phyloP scores from a whole-genome alignment of 2,113 vertebrate genomes.

The Barbus barbus region DNA sequence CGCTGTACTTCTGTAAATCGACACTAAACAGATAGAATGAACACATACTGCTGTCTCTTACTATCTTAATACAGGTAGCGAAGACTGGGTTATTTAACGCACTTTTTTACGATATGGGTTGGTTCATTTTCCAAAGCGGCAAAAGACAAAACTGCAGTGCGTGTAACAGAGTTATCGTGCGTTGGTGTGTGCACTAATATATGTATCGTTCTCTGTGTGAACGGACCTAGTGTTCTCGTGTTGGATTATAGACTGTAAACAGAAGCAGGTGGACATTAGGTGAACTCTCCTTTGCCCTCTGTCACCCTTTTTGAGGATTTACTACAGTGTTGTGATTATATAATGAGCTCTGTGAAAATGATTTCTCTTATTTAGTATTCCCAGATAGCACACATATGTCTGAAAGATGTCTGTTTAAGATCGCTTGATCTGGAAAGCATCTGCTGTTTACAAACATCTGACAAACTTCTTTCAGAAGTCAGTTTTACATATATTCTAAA shows the following conservation, averaged over 20 bases:
- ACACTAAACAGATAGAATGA: background rate
- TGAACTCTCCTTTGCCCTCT: background rate
- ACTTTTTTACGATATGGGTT: background rate
- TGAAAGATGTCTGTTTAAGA: too few species aligned
- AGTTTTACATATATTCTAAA: too few species aligned
- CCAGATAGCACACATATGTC: too few species aligned
- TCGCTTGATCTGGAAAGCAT: too few species aligned
- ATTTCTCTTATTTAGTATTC: background rate
- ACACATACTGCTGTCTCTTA: background rate
- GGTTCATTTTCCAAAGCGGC: too few species aligned
- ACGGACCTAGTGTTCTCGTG: background rate
- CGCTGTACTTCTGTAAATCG: background rate
- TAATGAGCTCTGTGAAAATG: background rate
- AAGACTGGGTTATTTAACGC: background rate
- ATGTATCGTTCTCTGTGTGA: too few species aligned
- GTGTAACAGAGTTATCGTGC: too few species aligned
- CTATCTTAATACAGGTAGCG: background rate
- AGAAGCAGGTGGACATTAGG: background rate
- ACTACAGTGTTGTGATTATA: background rate
- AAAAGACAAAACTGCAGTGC: too few species aligned
- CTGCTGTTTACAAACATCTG: too few species aligned
- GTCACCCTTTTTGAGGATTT: background rate
- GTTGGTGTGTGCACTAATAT: too few species aligned
- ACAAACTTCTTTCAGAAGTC: too few species aligned
- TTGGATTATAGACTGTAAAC: background rate